A percentile compares a stretch with the other conserved stretches of the same genome.
These are phyloP conservation scores for Zaprionus gabonicus DNA, from an alignment of 1,140 invertebrate genomes.

Conservation along the genomic window DNA sequence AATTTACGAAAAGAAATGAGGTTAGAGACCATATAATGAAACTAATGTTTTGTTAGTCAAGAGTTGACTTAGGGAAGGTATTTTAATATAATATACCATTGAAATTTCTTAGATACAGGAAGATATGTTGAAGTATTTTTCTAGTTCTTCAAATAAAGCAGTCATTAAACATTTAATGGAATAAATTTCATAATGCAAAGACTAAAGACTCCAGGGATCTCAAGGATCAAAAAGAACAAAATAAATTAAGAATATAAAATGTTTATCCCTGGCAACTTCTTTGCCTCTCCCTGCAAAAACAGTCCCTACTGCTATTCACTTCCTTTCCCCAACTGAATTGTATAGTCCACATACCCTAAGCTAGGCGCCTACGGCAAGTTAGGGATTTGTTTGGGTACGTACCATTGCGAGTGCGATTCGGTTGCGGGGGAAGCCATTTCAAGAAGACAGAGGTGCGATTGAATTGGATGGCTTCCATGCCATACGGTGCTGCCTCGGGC, in stretches of 20 bases:
- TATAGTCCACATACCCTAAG: not conserved
- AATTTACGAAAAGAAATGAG: not conserved
- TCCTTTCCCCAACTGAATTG: not conserved
- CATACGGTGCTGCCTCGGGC: constrained; percentile 91
- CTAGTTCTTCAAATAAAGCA: too few species aligned
- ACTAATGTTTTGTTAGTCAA: not conserved
- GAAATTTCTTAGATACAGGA: too few species aligned
- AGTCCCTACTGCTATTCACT: not conserved
- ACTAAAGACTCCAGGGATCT: too few species aligned
- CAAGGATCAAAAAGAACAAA: not conserved
- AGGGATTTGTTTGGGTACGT: constrained; percentile 68
- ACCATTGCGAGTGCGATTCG: constrained; percentile 88
- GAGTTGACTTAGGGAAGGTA: not conserved
- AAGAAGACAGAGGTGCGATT: constrained; percentile 92
- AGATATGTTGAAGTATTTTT: too few species aligned
- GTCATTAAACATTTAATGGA: too few species aligned
- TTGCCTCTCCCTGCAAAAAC: not conserved
- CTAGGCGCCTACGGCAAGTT: not conserved
- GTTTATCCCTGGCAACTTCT: not conserved
- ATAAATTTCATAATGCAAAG: too few species aligned
- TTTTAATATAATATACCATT: not conserved
- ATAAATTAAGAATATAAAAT: not conserved
- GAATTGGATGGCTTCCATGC: constrained; percentile 91
- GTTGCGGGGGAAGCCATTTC: constrained; percentile 93
- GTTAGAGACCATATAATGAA: not conserved